Percentiles rank a stretch among this genome's conserved stretches.
Evolutionary conservation across 2,113 vertebrate genomes (phyloP).

Genomic region (Zosterops hypoxanthus): DNA sequence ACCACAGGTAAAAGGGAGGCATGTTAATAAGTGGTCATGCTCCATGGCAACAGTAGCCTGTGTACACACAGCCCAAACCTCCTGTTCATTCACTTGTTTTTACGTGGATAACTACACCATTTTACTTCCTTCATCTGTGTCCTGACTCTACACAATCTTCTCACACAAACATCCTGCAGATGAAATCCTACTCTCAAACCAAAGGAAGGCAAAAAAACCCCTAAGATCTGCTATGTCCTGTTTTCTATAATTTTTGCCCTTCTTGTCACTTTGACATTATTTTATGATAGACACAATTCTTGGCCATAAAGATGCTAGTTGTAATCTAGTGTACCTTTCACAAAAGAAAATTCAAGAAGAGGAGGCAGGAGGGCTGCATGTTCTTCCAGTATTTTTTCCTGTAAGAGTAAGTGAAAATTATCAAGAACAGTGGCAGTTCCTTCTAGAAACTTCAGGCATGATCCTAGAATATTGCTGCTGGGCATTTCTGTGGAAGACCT

Average conservation of each 20-base stretch:
- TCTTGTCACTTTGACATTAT: background rate
- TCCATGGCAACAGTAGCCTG: background rate
- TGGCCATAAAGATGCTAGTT: background rate
- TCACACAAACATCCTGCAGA: background rate
- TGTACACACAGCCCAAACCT: background rate
- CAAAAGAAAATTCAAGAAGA: fast-evolving
- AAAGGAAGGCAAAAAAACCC: background rate
- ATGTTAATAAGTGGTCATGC: background rate
- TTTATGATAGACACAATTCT: background rate
- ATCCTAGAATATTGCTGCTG: background rate
- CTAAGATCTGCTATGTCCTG: background rate
- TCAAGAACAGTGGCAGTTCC: background rate
- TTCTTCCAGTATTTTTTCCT: background rate
- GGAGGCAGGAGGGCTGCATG: fast-evolving
- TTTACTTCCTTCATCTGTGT: background rate
- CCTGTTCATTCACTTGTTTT: background rate
- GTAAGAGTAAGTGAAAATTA: background rate
- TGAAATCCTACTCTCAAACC: background rate
- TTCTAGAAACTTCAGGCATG: background rate
- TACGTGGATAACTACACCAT: background rate
- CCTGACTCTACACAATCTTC: background rate
- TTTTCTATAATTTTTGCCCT: background rate
- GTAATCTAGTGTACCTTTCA: background rate
- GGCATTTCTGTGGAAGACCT: background rate
- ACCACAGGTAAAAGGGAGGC: background rate